Evolutionary conservation across 2,797 vertebrate genomes (phyloP), one percentile per base, ranked within the genome.

Genomic region (Odontamblyopus rebecca): DNA sequence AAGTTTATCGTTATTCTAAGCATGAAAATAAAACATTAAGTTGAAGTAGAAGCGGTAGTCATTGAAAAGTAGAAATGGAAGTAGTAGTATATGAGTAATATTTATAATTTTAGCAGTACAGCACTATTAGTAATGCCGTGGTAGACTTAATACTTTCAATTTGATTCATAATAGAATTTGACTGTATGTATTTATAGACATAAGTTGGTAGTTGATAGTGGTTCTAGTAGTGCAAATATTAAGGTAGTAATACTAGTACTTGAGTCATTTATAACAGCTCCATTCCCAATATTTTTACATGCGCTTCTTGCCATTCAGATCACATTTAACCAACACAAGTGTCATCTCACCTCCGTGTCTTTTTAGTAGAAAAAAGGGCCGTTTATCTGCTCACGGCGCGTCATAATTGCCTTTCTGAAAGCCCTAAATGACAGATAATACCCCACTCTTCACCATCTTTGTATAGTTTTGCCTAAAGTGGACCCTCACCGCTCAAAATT

Each of bases 341-440:
- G 72, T 73, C 72, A 67, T 67, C 67, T 72, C 69, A 54, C 68
- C 65, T 69, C 73, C 71, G 64, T 79, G 73, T 73, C 76, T 72
- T 79, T 69, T 51, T 38, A 69, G 30, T 74, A 77, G 77, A 69
- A 80, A 57, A 80, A 57, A 84, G 77, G 70, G 81, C 77, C 79
- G 73, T 85, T 87, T 80, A 86, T 87, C 77, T 61, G 61, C 78
- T 84, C 80, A 26, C 44, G 54, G 65, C 41, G 63, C 76, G 83
- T 74, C 32, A 71, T 86, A 89, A 92, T 83, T 85, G 86, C 68
- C 85, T 67, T 80, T 76, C 78, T 83, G 83, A 89, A 78, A 74
- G 82, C 73, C 18, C 71, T 11, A 41, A 86, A 84, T 85, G 79
- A 85, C 83, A 82, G 77, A 86, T 78, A 85, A 87, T 76, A 86